Base-by-base conservation (phyloP, 2,888 invertebrate genomes). In the Scaeva pyrastri region DNA sequence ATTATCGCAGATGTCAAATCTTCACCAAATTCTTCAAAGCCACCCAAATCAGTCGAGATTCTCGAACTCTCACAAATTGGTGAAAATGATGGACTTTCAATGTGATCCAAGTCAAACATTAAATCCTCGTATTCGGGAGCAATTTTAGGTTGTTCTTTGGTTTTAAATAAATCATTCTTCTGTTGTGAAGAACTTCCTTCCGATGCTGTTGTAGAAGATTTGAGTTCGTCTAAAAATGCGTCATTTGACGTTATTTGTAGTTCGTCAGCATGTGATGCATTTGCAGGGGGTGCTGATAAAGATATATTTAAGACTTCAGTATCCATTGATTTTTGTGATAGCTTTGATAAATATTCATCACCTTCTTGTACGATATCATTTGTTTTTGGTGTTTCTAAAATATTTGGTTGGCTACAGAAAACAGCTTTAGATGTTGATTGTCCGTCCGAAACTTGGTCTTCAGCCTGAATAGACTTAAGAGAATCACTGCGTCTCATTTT, bases 71-170 rank as follows among this genome's bases (percentile, higher is more conserved):
- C 62, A 19, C 19, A 16, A 3, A 12, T 45, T 68, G 58, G 36
- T 10, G 21, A 45, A 41, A 50, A 41, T 50, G 55, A 56, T 26
- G 56, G 36, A 19, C 43, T 45, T n/a, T 62, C 43, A 14, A 66
- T 56, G 31, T 66, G 7, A 19, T 75, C 73, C 2, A 4, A 71
- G 19, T 68, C 68, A 8, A 39, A 21, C 11, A 50, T 21, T 23
- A 68, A 14, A 68, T 91, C 43, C 88, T 90, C 21, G 88, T 88
- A 36, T 68, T 88, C 1, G 86, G 78, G 60, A 89, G 62, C 6
- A 89, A 77, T 78, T 88, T 81, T 56, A 16, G 16, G 10, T 68
- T 39, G 1, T n/a, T 26, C 6, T 14, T 10, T 50, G 21, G 36
- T 39, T 23, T n/a, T 39, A 6, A 10, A 11, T 64, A 16, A 26